Conservation (phyloP, 2,888 invertebrate species). For the Teleogryllus oceanicus region DNA sequence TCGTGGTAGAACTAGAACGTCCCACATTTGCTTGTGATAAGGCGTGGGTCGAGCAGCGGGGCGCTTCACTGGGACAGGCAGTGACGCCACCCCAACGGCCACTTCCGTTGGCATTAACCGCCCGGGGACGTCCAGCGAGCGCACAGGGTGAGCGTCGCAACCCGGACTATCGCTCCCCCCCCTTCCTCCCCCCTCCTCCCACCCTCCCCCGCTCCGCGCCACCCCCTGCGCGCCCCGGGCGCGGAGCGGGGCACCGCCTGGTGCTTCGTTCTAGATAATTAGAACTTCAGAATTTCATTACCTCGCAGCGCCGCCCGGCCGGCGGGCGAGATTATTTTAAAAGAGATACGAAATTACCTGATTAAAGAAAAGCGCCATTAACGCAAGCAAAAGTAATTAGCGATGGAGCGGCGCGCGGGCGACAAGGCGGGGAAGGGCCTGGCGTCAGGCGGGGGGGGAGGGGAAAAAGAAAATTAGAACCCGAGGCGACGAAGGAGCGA, state of each 20-base stretch:
- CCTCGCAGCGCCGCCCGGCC: slow-evolving; percentile 41
- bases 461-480: background rate
- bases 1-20: no score
- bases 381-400: slow-evolving; percentile 52
- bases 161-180: background rate
- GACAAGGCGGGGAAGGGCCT: background rate
- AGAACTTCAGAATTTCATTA: slow-evolving; percentile 51
- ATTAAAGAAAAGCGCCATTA: slow-evolving; percentile 52
- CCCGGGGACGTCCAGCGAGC: background rate
- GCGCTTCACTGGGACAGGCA: no score
- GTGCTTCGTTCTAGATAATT: slow-evolving; percentile 34
- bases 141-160: background rate
- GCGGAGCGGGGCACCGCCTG: background rate
- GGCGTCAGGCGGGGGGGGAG: background rate
- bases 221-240: background rate
- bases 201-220: background rate
- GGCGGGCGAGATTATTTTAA: slow-evolving; percentile 49
- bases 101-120: no score
- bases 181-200: background rate
- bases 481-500: background rate
- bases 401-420: slow-evolving; percentile 42
- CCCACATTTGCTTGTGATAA: no score
- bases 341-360: slow-evolving; percentile 52
- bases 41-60: no score
- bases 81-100: no score